These are phyloP conservation scores for Philantomba maxwellii DNA, from an alignment of 2,113 vertebrate species.

Conservation along the genomic window DNA sequence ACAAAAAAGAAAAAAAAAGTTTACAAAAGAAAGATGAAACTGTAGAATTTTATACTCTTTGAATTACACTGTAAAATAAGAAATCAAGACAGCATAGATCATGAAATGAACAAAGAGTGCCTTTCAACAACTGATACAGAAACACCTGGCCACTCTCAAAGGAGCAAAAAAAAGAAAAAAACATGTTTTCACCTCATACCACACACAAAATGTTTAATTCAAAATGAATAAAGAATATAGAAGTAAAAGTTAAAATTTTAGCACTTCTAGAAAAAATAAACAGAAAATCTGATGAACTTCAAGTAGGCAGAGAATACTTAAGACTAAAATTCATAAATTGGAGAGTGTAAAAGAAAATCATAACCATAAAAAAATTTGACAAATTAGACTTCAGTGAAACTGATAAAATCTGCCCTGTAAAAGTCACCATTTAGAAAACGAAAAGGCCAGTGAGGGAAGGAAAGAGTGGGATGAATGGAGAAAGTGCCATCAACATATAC, in stretches of 20 bases:
- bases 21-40: neutral
- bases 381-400: neutral
- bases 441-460: neutral
- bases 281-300: neutral
- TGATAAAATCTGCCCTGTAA: neutral
- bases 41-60: neutral
- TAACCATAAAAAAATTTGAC: neutral
- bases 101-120: neutral
- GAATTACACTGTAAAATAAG: neutral
- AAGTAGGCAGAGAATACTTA: neutral
- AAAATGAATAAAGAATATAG: neutral
- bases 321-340: neutral
- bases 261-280: neutral
- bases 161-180: neutral
- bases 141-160: neutral
- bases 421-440: neutral
- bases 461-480: neutral
- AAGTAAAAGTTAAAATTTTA: neutral
- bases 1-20: neutral
- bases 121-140: neutral
- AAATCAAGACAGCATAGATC: neutral
- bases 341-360: neutral
- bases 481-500: neutral
- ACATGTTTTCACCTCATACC: neutral
- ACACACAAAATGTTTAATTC: neutral